Evolutionary conservation across 2,113 vertebrate species (phyloP).

Genomic region (Fregata magnificens): DNA sequence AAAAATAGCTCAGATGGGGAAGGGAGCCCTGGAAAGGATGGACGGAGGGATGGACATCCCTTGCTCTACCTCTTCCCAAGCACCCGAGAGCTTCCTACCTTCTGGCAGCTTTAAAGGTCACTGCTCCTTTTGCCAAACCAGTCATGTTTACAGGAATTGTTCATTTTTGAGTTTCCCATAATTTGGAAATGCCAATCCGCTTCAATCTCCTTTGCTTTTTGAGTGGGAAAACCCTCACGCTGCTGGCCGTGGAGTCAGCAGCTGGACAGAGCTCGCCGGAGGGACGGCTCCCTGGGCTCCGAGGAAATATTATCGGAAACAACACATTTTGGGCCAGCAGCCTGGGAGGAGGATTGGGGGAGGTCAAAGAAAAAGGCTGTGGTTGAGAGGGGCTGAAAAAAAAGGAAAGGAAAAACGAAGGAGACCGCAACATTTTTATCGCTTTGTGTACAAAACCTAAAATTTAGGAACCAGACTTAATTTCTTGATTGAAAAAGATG

Average conservation of each 20-base stretch:
- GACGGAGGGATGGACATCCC: background rate
- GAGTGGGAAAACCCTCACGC: background rate
- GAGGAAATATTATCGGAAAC: background rate
- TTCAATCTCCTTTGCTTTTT: background rate
- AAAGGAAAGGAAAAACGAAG: background rate
- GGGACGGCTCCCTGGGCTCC: background rate
- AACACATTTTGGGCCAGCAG: background rate
- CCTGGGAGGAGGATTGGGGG: background rate
- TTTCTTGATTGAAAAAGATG: background rate
- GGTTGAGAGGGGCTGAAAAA: background rate
- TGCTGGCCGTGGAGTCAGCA: background rate
- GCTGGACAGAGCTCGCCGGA: background rate
- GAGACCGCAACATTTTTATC: background rate
- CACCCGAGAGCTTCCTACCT: background rate
- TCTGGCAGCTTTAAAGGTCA: background rate
- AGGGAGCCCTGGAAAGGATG: background rate
- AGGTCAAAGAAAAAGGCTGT: background rate
- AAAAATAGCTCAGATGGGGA: background rate
- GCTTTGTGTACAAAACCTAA: background rate
- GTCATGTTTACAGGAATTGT: background rate
- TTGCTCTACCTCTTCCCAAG: background rate
- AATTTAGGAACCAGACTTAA: background rate
- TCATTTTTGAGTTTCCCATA: background rate
- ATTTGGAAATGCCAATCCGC: background rate
- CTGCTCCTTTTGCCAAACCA: background rate